Evolutionary conservation across 1,140 invertebrate species (phyloP).

Genomic region (Drosophila virilis): DNA sequence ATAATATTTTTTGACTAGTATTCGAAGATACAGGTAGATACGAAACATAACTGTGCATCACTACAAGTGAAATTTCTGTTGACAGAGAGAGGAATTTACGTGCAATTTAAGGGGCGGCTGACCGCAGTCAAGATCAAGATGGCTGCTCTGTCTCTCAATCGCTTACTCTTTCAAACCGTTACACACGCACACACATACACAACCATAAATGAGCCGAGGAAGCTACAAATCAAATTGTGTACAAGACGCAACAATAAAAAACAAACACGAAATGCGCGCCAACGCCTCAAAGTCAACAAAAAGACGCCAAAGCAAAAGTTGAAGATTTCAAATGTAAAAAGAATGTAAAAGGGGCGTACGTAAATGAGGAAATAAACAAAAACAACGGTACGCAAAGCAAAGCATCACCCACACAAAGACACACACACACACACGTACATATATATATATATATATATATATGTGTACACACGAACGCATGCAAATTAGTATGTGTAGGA

Average conservation of each 20-base stretch:
- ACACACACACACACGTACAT: slow-evolving; percentile 43
- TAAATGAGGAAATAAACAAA: slow-evolving; percentile 47
- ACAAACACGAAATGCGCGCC: slow-evolving; percentile 42
- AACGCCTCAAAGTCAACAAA: slow-evolving; percentile 29
- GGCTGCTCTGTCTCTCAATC: slow-evolving; percentile 9
- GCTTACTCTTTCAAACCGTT: slow-evolving; percentile 8
- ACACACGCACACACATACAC: background rate
- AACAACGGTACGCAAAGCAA: slow-evolving; percentile 51
- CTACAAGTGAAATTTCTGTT: slow-evolving; percentile 52
- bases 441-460: slow-evolving; percentile 11
- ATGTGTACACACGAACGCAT: slow-evolving; percentile 22
- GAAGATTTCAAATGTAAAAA: slow-evolving; percentile 25
- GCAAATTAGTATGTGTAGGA: slow-evolving; percentile 25
- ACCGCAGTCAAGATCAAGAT: slow-evolving; percentile 45
- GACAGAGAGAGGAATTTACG: slow-evolving; percentile 18
- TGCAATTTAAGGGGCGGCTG: slow-evolving; percentile 23
- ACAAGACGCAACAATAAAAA: slow-evolving; percentile 33
- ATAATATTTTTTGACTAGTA: background rate
- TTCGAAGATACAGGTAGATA: slow-evolving; percentile 52
- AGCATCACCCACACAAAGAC: slow-evolving; percentile 32
- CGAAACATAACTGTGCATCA: slow-evolving; percentile 23
- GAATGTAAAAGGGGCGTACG: slow-evolving; percentile 23
- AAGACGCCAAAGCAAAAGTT: slow-evolving; percentile 28
- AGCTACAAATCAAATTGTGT: slow-evolving; percentile 28
- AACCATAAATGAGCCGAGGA: slow-evolving; percentile 21